These are phyloP conservation scores for Ernsta delagoae DNA, from an alignment of 2,888 invertebrate genomes.

Conservation along the genomic window DNA sequence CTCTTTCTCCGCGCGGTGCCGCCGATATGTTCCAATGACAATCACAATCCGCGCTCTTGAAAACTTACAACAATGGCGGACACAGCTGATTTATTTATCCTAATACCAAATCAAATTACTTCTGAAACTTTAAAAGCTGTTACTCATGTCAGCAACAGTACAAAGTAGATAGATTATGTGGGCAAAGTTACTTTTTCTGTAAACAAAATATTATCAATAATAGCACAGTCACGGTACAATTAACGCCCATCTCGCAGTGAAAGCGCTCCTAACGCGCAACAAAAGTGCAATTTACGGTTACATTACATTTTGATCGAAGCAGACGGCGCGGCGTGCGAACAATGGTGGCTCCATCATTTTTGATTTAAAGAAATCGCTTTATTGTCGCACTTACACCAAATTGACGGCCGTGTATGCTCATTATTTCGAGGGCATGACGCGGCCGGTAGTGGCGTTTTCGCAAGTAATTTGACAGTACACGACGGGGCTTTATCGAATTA, in stretches of 20 bases:
- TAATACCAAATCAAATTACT: too few species aligned
- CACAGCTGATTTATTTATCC: too few species aligned
- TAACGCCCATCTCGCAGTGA: constrained; percentile 40
- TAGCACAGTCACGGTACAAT: background rate
- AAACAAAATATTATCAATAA: too few species aligned
- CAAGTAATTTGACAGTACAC: constrained; percentile 22
- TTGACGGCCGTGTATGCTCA: constrained; percentile 35
- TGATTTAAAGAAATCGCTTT: constrained; percentile 35
- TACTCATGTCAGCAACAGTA: too few species aligned
- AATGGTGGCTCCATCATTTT: constrained; percentile 34
- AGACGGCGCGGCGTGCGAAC: constrained; percentile 43
- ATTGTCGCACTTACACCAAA: constrained; percentile 28
- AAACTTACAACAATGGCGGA: too few species aligned
- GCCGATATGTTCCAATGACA: too few species aligned
- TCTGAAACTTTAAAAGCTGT: too few species aligned
- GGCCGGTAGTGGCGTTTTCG: constrained; percentile 9
- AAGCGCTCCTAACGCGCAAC: constrained; percentile 56
- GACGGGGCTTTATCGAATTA: constrained; percentile 28
- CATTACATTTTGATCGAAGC: constrained; percentile 50
- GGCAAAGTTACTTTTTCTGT: too few species aligned
- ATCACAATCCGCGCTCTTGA: too few species aligned
- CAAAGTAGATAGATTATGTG: too few species aligned
- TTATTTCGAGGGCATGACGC: constrained; percentile 21
- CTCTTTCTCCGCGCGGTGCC: too few species aligned
- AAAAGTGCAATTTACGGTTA: constrained; percentile 67